phyloP scores from a whole-genome alignment of 2,888 invertebrate genomes.

The Agonopterix arenella region DNA sequence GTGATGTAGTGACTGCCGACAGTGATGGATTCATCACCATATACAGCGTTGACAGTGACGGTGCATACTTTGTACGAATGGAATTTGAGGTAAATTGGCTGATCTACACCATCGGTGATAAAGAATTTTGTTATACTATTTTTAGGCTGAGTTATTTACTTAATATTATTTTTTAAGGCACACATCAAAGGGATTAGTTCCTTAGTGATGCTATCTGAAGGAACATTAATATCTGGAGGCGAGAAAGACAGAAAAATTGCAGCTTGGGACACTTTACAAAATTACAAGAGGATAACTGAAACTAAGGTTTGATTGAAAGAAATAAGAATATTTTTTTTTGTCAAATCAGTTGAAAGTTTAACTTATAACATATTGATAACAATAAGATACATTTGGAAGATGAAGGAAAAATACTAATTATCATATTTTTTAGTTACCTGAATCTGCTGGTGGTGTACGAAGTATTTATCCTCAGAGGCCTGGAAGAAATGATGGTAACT shows the following conservation, averaged over 20 bases:
- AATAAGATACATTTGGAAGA: background rate
- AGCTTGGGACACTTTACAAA: constrained; percentile 94
- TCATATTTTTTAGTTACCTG: constrained; percentile 81
- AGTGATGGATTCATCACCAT: constrained; percentile 94
- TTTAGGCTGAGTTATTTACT: background rate
- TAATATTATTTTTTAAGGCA: constrained; percentile 60
- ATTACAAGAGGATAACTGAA: constrained; percentile 92
- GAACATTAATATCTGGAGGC: constrained; percentile 92
- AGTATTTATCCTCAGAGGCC: constrained; percentile 93
- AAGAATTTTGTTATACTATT: no score
- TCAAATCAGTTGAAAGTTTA: no score
- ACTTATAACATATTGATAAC: no score
- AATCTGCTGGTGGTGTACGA: constrained; percentile 91
- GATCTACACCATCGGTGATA: no score
- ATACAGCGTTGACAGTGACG: constrained; percentile 92
- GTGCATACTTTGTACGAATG: constrained; percentile 91
- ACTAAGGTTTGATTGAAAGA: constrained; percentile 79
- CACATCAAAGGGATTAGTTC: constrained; percentile 93
- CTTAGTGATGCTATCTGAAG: constrained; percentile 92
- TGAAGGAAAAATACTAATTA: background rate
- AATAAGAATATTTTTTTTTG: no score
- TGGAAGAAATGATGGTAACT: constrained; percentile 91
- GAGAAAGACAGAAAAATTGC: constrained; percentile 93
- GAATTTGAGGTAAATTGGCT: constrained; percentile 82
- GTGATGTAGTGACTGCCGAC: constrained; percentile 94